Conservation (phyloP, 2,888 invertebrate species). For the Noctua janthe region DNA sequence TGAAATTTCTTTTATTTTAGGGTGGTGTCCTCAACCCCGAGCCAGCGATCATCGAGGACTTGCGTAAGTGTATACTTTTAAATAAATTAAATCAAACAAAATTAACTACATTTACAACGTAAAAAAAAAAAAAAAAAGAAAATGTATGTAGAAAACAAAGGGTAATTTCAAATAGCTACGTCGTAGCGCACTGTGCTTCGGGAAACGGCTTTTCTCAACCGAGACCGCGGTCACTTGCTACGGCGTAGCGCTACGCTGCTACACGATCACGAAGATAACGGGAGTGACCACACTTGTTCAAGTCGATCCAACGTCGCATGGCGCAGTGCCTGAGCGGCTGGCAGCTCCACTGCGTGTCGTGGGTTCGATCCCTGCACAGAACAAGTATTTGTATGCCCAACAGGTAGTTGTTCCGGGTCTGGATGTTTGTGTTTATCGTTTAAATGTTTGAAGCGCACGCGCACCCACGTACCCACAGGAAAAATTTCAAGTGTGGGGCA, state of each 20-base stretch:
- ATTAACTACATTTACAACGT: not conserved
- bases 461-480: not conserved
- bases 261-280: not conserved
- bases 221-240: not conserved
- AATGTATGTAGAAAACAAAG: not conserved
- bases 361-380: not conserved
- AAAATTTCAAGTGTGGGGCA: not conserved
- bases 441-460: not conserved
- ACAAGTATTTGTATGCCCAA: not conserved
- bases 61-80: conserved; percentile 49
- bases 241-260: conserved; percentile 30
- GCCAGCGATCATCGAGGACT: conserved; percentile 60
- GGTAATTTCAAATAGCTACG: conserved; percentile 5
- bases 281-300: not conserved
- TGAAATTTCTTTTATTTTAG: conserved; percentile 35
- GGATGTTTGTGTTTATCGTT: not conserved
- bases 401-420: not conserved
- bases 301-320: no score
- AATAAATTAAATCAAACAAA: not conserved
- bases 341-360: not conserved
- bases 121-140: not conserved
- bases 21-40: conserved; percentile 41
- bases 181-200: conserved; percentile 5
- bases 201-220: not conserved
- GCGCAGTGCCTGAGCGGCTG: not conserved